Percentiles rank a stretch among this genome's conserved stretches.
Evolutionary conservation across 1,140 invertebrate genomes (phyloP).

Genomic region (Tigriopus japonicus): DNA sequence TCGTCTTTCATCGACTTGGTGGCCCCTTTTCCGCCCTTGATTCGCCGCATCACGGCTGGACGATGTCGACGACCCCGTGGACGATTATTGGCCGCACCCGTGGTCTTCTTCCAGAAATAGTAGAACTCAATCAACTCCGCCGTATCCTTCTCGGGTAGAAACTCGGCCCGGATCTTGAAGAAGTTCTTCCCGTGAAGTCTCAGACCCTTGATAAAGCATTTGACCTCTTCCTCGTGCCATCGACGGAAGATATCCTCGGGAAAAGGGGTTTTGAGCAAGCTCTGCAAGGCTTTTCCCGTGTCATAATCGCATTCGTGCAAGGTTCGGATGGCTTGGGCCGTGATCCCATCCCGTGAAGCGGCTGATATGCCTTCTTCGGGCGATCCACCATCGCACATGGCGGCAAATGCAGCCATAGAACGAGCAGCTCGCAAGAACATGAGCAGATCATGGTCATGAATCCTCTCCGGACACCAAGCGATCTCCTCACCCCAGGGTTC

Average conservation of each 20-base stretch:
- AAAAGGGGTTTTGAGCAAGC: conserved; percentile 86
- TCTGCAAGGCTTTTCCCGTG: conserved; percentile 81
- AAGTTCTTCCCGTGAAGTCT: conserved; percentile 98
- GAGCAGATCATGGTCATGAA: conserved; percentile 77
- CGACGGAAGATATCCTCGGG: conserved; percentile 92
- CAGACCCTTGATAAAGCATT: conserved; percentile 93
- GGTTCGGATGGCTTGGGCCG: conserved; percentile 84
- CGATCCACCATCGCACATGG: conserved; percentile 94
- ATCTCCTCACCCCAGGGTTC: conserved; percentile 57
- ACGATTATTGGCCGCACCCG: conserved; percentile 81
- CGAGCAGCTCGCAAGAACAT: conserved; percentile 92
- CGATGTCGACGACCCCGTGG: conserved; percentile 46
- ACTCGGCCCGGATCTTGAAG: conserved; percentile 87
- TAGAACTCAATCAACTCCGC: conserved; percentile 95
- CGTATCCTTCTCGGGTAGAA: conserved; percentile 87
- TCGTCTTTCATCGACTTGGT: conserved; percentile 22
- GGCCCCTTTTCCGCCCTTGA: conserved; percentile 32
- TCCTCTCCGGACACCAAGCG: conserved; percentile 75
- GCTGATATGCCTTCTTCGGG: conserved; percentile 90
- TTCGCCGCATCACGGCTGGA: conserved; percentile 67
- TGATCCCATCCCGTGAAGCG: conserved; percentile 88
- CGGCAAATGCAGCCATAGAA: conserved; percentile 83
- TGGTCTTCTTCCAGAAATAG: conserved; percentile 99
- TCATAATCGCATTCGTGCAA: conserved; percentile 87
- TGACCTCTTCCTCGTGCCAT: conserved; percentile 92